phyloP scores from a whole-genome alignment of 2,797 vertebrate species.

The Gastrophryne carolinensis region DNA sequence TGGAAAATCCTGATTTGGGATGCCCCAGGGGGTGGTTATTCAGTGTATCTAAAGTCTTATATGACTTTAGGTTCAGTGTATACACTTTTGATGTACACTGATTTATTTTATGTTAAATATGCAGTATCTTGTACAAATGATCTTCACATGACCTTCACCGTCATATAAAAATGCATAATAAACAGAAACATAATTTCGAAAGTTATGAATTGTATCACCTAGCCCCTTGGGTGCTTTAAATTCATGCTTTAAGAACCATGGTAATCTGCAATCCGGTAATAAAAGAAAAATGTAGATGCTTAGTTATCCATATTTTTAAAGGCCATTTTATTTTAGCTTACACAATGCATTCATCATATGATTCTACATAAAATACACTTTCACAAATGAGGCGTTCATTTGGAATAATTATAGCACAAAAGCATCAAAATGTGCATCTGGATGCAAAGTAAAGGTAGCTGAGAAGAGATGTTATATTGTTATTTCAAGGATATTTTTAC shows the following conservation, averaged over 20 bases:
- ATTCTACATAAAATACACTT: too few relatives aligned
- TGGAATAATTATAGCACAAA: too few relatives aligned
- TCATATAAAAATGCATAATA: slow-evolving; percentile 11
- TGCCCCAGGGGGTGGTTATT: too few relatives aligned
- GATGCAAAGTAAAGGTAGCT: too few relatives aligned
- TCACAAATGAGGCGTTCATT: too few relatives aligned
- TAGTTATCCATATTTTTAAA: slow-evolving; percentile 23
- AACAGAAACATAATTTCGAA: slow-evolving; percentile 38
- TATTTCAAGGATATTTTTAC: too few relatives aligned
- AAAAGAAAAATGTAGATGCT: slow-evolving; percentile 41
- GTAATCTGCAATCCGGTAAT: slow-evolving; percentile 29
- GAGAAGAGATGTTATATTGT: too few relatives aligned
- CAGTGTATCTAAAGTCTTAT: too few relatives aligned
- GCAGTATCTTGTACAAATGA: neutral
- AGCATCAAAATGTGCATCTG: too few relatives aligned
- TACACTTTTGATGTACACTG: neutral
- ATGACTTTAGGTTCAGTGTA: too few relatives aligned
- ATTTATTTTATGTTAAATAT: neutral
- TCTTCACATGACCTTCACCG: slow-evolving; percentile 26
- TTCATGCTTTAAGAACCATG: slow-evolving; percentile 26
- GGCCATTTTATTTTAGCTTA: slow-evolving; percentile 30
- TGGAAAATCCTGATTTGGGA: too few relatives aligned
- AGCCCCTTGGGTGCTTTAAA: slow-evolving; percentile 33
- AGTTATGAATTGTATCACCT: slow-evolving; percentile 44
- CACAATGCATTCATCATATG: slow-evolving; percentile 1